phyloP scores from a whole-genome alignment of 92 coral and sea anemone species.

The Desmophyllum pertusum region DNA sequence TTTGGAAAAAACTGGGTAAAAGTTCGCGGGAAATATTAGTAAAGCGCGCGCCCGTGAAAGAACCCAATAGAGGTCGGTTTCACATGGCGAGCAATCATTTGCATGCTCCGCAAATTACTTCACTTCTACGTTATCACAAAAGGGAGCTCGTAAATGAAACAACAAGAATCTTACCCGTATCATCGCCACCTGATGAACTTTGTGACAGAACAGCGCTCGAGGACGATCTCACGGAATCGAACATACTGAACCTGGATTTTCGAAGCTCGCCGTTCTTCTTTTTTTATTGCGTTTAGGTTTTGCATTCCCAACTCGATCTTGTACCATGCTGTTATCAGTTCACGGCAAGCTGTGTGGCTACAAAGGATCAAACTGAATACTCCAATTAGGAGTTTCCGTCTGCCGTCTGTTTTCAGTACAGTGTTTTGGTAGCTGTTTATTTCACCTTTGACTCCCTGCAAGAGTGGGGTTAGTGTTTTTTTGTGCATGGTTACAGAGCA shows the following conservation, averaged over 20 bases:
- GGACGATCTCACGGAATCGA: conserved; percentile 84
- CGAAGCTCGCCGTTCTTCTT: conserved; percentile 57
- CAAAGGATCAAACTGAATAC: conserved; percentile 21
- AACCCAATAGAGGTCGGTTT: background rate
- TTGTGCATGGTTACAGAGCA: background rate
- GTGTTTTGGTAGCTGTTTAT: background rate
- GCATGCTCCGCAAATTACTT: background rate
- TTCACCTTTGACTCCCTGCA: background rate
- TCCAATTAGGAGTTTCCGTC: background rate
- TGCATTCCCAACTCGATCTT: conserved; percentile 33
- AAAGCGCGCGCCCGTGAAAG: background rate
- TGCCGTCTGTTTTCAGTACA: conserved; percentile 9
- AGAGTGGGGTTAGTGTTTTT: background rate
- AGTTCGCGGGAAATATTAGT: background rate
- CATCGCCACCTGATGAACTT: conserved; percentile 89
- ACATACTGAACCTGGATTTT: conserved; percentile 66
- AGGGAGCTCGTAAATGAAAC: conserved; percentile 1
- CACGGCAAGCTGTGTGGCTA: conserved; percentile 13
- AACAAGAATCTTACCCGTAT: conserved; percentile 59
- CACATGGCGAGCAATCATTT: conserved; percentile 2
- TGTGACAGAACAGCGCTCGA: conserved; percentile 67
- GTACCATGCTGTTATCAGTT: conserved; percentile 43
- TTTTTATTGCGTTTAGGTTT: conserved; percentile 37
- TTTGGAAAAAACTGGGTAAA: background rate
- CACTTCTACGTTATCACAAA: background rate